Conservation (phyloP, 1,140 invertebrate genomes). For the Drosophila lacertosa region DNA sequence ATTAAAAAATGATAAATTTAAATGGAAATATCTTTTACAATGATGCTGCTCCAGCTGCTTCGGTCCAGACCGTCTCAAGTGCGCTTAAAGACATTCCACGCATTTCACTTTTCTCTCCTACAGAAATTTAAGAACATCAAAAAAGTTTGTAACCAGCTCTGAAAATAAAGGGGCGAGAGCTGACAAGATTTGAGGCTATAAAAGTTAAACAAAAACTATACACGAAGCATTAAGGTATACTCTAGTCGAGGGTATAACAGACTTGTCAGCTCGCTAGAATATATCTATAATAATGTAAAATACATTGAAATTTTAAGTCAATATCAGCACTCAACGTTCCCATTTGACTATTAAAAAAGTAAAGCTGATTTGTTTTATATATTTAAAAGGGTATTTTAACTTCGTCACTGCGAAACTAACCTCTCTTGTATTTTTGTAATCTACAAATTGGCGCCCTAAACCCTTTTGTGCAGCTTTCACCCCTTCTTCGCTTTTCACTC, state of each 20-base stretch:
- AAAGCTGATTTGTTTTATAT: too few relatives aligned
- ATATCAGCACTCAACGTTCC: too few relatives aligned
- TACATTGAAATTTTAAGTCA: too few relatives aligned
- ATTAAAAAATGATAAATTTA: constrained; percentile 83
- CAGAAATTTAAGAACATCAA: constrained; percentile 52
- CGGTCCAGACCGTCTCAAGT: constrained; percentile 62
- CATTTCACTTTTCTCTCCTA: constrained; percentile 18
- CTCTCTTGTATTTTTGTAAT: constrained; percentile 45
- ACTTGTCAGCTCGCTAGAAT: too few relatives aligned
- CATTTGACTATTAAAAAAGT: too few relatives aligned
- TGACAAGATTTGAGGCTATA: not conserved
- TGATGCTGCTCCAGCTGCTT: constrained; percentile 10
- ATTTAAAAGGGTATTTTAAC: too few relatives aligned
- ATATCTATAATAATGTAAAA: too few relatives aligned
- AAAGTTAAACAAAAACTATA: constrained; percentile 19
- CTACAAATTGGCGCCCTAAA: constrained; percentile 67
- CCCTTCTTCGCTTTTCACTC: not conserved
- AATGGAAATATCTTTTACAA: constrained; percentile 70
- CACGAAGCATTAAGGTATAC: not conserved
- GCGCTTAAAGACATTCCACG: constrained; percentile 43
- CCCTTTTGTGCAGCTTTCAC: constrained; percentile 15
- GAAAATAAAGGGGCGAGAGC: constrained; percentile 2
- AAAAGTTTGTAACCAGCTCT: constrained; percentile 31
- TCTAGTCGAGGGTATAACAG: too few relatives aligned
- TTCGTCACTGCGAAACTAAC: too few relatives aligned